phyloP scores from a whole-genome alignment of 2,797 vertebrate species.

The Gouania willdenowi region DNA sequence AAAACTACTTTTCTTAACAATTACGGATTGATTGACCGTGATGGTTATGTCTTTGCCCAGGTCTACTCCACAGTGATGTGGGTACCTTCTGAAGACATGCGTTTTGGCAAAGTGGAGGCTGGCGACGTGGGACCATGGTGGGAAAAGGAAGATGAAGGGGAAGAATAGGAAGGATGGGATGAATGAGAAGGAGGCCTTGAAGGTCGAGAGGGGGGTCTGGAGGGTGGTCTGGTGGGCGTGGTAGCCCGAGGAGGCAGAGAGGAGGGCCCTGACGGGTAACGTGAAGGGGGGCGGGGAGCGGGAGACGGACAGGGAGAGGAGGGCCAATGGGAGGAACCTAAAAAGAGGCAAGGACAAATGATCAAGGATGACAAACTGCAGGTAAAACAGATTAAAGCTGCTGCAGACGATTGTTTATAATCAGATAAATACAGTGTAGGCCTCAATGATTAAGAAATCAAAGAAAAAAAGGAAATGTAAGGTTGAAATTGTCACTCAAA shows the following conservation, averaged over 20 bases:
- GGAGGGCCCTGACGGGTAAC: conserved; percentile 98
- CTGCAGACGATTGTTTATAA: too few relatives aligned
- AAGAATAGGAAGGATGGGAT: conserved; percentile 95
- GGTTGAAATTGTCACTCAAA: too few relatives aligned
- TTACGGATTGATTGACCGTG: too few relatives aligned
- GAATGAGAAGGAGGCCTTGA: conserved; percentile 98
- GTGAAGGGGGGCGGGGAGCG: conserved; percentile 98
- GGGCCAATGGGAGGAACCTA: conserved; percentile 90
- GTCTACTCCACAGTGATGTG: conserved; percentile 66
- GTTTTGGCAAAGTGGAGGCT: conserved; percentile 97
- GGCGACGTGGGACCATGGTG: conserved; percentile 93
- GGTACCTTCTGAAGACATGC: conserved; percentile 99
- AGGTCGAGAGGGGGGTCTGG: conserved; percentile 99
- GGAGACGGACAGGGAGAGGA: conserved; percentile 99
- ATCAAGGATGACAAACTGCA: conserved; percentile 85
- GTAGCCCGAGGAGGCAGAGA: conserved; percentile 97
- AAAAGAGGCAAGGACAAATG: conserved; percentile 86
- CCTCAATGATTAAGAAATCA: too few relatives aligned
- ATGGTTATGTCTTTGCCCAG: conserved; percentile 62
- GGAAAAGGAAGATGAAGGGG: conserved; percentile 95
- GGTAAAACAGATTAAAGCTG: conserved; percentile 70
- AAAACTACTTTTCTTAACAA: conserved; percentile 1
- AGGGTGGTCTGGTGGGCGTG: conserved; percentile 98
- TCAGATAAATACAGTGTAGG: too few relatives aligned
- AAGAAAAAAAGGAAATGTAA: too few relatives aligned